Evolutionary conservation across 1,140 invertebrate species (phyloP), one percentile per base, ranked within the genome.

Genomic region (Bombus impatiens): DNA sequence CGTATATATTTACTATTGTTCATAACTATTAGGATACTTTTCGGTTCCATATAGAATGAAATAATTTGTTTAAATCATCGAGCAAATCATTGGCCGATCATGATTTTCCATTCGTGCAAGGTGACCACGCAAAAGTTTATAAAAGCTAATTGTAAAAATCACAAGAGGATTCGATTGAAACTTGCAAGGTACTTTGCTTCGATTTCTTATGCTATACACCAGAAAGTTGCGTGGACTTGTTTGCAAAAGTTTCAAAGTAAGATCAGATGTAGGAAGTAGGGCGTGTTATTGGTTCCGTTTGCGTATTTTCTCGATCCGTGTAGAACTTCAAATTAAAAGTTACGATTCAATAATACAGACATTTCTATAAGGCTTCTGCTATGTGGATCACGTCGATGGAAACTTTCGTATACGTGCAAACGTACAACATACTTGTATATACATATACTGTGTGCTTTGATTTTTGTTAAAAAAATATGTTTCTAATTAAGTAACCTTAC

Each of bases 321-420:
- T 13, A 37, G 57, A 68, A 68, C 6, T 79, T 79, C 78, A 37
- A 79, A 79, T 47, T 79, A 68, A 79, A 79, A 79, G 65, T 79
- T 79, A 53, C 78, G 62, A 53, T 68, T 67, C 78, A 35, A 79
- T 79, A 53, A 79, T 32, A 6, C 22, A 9, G 78, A 15, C 15
- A 15, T 62, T 44, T 65, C n/a, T 44, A 18, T 13, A 25, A 35
- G 12, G 15, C 37, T 65, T 65, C 28, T 15, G 25, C 59, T 25
- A 35, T 68, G n/a, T 42, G 32, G 77, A 9, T n/a, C 62, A 67
- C n/a, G n/a, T 35, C 40, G 62, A 35, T 35, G 13, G 18, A 25
- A 67, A 62, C 59, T n/a, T 62, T n/a, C 59, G 10, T n/a, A 22
- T n/a, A 62, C 28, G 12, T 62, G 59, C 10, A 22, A 53, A 53